A percentile compares a stretch with the other conserved stretches of the same genome.
These are phyloP conservation scores for Atrichornis clamosus DNA, from an alignment of 2,113 vertebrate genomes.

Conservation along the genomic window DNA sequence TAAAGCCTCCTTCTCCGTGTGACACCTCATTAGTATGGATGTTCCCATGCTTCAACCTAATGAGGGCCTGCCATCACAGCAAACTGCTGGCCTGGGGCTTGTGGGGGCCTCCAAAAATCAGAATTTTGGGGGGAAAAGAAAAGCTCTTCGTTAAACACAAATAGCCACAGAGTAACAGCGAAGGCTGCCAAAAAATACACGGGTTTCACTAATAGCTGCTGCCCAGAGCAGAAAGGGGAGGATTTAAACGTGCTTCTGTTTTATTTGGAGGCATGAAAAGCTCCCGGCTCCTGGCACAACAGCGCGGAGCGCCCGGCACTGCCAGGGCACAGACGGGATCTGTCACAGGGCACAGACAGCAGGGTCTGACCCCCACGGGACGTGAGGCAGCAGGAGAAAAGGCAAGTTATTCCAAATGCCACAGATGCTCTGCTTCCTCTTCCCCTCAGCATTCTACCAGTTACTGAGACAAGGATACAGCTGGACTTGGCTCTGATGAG, in stretches of 20 bases:
- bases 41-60: conserved; percentile 49
- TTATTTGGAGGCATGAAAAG: not conserved
- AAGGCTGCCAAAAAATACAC: conserved; percentile 7
- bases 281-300: not conserved
- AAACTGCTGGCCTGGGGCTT: conserved; percentile 27
- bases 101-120: not conserved
- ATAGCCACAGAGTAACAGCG: conserved; percentile 12
- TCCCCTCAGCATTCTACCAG: not conserved
- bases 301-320: not conserved
- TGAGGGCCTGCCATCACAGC: not conserved
- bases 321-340: not conserved
- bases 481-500: not conserved
- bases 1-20: not conserved
- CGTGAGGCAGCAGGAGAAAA: not conserved
- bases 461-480: accelerated
- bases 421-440: not conserved
- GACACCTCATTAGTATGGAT: conserved; percentile 26
- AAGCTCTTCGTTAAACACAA: conserved; percentile 51
- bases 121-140: not conserved
- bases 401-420: not conserved
- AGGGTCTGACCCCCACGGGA: not conserved
- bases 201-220: conserved; percentile 19
- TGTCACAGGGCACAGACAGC: not conserved
- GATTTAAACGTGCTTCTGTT: not conserved
- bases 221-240: not conserved